Evolutionary conservation across 2,888 invertebrate species (phyloP), one percentile per base, ranked within the genome.

Genomic region (Macrophya annulata): DNA sequence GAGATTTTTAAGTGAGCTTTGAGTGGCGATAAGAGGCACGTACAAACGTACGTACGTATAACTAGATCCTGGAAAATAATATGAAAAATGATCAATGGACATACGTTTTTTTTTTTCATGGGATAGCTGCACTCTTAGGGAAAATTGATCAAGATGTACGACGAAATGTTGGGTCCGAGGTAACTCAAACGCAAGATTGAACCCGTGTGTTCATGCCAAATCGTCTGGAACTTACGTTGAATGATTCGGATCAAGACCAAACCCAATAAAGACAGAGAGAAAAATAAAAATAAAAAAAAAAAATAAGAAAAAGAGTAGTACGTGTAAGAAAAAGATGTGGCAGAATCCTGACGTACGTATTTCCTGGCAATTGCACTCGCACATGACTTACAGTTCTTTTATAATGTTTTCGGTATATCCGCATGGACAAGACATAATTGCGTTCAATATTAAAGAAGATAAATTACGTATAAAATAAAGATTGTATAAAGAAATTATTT

Each of bases 181-280:
- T 62, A 21, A 21, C 43, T 81, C 43, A 12, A 59, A 55, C 62
- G 59, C 21, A 81, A 81, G 59, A 81, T 0, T n/a, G 59, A 62
- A 62, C 43, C 43, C 62, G 43, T 81, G 81, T 62, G 81, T 62
- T 62, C 21, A 15, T 51, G 59, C 2, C 43, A 59, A 62, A 81
- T 81, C 62, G 81, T 62, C 31, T 25, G 62, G 81, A 81, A 81
- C 43, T 21, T 21, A 81, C 21, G 43, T 21, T 21, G 81, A 81
- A 81, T 62, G 81, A 81, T 62, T 43, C 59, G 40, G 81, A 81
- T 21, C 8, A 43, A 40, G 81, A 31, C n/a, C 45, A 45, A 74
- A 45, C 43, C 43, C 45, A 74, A 74, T 74, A 74, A 74, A 55
- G 37, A 55, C 40, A n/a, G 51, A 37, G 17, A 10, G 4, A 17